A percentile compares a stretch with the other conserved stretches of the same genome.
These are phyloP conservation scores for Choristoneura fumiferana DNA, from an alignment of 1,140 invertebrate genomes.

Conservation along the genomic window DNA sequence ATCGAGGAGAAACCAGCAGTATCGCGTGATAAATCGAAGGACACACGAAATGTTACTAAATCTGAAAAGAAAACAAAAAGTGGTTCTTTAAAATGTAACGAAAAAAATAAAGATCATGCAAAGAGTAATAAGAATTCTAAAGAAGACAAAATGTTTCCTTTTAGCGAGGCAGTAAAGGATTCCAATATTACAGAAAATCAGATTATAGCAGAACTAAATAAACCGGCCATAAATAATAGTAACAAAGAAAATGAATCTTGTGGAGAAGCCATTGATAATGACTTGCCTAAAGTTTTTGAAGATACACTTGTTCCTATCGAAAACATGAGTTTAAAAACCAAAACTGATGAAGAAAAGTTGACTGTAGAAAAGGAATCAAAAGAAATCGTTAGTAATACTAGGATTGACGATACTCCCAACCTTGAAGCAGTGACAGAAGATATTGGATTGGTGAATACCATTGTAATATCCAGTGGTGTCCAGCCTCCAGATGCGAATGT, in stretches of 20 bases:
- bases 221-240: background rate
- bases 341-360: background rate
- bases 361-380: background rate
- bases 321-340: background rate
- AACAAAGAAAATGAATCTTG: background rate
- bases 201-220: background rate
- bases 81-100: background rate
- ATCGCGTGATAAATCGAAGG: too few species aligned
- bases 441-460: background rate
- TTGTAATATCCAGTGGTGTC: constrained; percentile 4
- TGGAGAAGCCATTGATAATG: background rate
- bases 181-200: background rate
- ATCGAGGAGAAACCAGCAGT: too few species aligned
- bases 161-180: background rate
- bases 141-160: background rate
- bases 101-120: background rate
- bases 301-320: background rate
- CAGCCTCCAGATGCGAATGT: constrained; percentile 10
- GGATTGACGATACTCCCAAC: background rate
- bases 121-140: background rate
- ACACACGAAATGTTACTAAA: too few species aligned
- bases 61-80: background rate
- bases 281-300: background rate
- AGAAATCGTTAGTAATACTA: background rate
- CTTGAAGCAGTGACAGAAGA: background rate